Evolutionary conservation across 2,888 invertebrate species (phyloP).

Genomic region (Drosophila differens): DNA sequence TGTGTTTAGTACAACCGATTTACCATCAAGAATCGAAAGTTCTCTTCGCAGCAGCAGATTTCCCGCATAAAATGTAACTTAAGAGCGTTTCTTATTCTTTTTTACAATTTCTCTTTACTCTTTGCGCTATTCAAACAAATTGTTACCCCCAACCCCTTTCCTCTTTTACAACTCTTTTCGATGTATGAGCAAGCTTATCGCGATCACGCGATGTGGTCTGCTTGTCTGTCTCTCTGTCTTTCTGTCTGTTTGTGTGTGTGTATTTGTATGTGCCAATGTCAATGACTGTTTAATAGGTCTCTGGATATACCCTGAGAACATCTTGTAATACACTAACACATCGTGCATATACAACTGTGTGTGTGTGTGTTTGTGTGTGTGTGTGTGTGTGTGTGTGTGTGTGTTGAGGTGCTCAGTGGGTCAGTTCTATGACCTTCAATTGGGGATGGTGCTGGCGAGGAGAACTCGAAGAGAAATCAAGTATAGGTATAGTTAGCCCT

Average conservation of each 20-base stretch:
- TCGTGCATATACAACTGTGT: background rate
- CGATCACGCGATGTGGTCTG: constrained; percentile 51
- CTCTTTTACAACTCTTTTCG: background rate
- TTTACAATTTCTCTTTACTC: constrained; percentile 15
- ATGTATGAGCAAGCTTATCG: constrained; percentile 32
- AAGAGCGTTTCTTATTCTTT: constrained; percentile 13
- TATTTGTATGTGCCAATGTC: constrained; percentile 43
- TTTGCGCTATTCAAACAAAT: constrained; percentile 27
- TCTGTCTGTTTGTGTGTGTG: constrained; percentile 8
- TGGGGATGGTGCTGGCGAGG: background rate
- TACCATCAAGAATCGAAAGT: background rate
- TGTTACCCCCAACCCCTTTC: constrained; percentile 1
- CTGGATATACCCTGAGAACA: constrained; percentile 34
- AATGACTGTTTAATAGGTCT: constrained; percentile 43
- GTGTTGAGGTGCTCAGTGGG: constrained; percentile 36
- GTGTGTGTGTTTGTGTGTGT: constrained; percentile 12
- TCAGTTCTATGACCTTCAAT: constrained; percentile 52
- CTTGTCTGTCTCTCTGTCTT: background rate
- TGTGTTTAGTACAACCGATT: background rate
- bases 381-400: constrained; percentile 7
- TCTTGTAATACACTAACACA: constrained; percentile 22
- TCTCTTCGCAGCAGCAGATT: background rate
- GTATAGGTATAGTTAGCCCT: background rate
- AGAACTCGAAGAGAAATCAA: constrained; percentile 23
- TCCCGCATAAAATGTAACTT: constrained; percentile 4